Evolutionary conservation across 2,888 invertebrate species (phyloP).

Genomic region (Drosophila putrida): DNA sequence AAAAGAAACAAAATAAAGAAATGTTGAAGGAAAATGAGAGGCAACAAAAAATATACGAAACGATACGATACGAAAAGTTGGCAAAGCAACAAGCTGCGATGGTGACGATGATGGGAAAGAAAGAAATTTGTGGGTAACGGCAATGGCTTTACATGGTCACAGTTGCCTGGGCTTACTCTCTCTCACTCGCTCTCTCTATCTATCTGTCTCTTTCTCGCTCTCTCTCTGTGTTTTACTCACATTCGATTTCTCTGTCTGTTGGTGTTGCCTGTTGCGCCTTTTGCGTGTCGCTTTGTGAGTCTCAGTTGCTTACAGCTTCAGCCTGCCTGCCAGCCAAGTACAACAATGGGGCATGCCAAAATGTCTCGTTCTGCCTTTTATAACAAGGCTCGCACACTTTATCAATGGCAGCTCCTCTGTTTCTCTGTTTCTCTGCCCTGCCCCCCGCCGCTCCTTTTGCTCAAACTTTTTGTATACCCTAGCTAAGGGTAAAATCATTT

Average conservation of each 20-base stretch:
- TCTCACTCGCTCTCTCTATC: neutral
- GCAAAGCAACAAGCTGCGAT: slow-evolving; percentile 78
- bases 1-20: slow-evolving; percentile 5
- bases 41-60: neutral
- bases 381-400: slow-evolving; percentile 59
- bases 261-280: slow-evolving; percentile 75
- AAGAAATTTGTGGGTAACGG: slow-evolving; percentile 43
- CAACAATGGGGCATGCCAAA: slow-evolving; percentile 70
- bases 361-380: slow-evolving; percentile 66
- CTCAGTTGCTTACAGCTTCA: slow-evolving; percentile 65
- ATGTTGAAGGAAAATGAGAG: too few relatives aligned
- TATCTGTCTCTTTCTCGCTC: slow-evolving; percentile 2
- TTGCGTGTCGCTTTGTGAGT: slow-evolving; percentile 68
- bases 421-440: neutral
- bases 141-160: slow-evolving; percentile 41
- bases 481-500: too few relatives aligned
- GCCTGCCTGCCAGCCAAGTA: slow-evolving; percentile 27
- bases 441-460: neutral
- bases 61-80: slow-evolving; percentile 58
- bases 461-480: neutral
- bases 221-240: neutral
- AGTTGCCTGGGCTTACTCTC: slow-evolving; percentile 37
- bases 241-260: slow-evolving; percentile 2
- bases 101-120: slow-evolving; percentile 63
- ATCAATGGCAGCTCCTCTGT: slow-evolving; percentile 15